phyloP scores from a whole-genome alignment of 2,888 invertebrate genomes.

The Baronia brevicornis region DNA sequence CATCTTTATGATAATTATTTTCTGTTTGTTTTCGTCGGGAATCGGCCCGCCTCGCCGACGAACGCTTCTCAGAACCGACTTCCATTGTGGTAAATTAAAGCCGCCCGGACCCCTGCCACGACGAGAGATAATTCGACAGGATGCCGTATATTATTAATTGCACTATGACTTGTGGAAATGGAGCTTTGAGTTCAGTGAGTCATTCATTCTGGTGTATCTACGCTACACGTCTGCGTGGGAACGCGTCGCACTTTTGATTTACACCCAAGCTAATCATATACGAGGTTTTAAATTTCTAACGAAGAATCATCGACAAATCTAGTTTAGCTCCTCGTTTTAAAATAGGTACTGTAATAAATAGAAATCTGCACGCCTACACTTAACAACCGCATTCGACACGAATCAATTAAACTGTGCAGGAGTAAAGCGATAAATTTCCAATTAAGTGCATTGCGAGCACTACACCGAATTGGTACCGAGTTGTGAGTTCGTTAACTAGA shows the following conservation, averaged over 20 bases:
- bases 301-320: constrained; percentile 28
- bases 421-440: constrained; percentile 62
- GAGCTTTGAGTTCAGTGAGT: constrained; percentile 70
- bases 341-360: constrained; percentile 26
- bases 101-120: constrained; percentile 74
- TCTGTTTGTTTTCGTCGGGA: constrained; percentile 75
- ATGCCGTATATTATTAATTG: constrained; percentile 76
- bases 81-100: constrained; percentile 76
- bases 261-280: constrained; percentile 38
- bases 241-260: constrained; percentile 50
- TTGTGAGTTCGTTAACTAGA: constrained; percentile 68
- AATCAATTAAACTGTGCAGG: constrained; percentile 56
- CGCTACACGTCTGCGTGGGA: constrained; percentile 61
- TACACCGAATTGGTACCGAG: constrained; percentile 44
- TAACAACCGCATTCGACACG: constrained; percentile 44
- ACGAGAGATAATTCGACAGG: constrained; percentile 75
- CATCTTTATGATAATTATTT: constrained; percentile 77
- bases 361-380: constrained; percentile 24
- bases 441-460: constrained; percentile 55
- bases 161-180: constrained; percentile 76
- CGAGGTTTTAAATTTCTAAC: constrained; percentile 42
- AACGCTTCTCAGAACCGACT: constrained; percentile 71
- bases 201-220: constrained; percentile 63
- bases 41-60: constrained; percentile 68
- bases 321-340: no score